These are phyloP conservation scores for Sander lucioperca DNA, from an alignment of 2,113 vertebrate genomes.

Conservation along the genomic window DNA sequence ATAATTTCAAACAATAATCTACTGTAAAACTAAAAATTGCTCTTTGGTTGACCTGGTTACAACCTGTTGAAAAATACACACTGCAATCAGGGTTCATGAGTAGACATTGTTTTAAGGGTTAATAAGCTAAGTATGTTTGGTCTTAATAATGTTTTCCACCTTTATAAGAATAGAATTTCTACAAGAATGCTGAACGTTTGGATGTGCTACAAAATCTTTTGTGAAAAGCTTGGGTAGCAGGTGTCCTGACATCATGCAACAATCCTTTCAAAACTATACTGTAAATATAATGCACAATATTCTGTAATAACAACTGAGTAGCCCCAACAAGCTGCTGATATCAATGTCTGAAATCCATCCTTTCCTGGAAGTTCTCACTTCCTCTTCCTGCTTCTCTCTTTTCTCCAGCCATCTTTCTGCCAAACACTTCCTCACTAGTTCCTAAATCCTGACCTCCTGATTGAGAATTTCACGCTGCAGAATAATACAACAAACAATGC, in stretches of 20 bases:
- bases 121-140: too few relatives aligned
- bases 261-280: neutral
- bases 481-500: slow-evolving; percentile 61
- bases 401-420: slow-evolving; percentile 23
- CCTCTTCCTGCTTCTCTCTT: slow-evolving; percentile 3
- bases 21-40: too few relatives aligned
- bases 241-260: neutral
- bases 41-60: too few relatives aligned
- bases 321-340: neutral
- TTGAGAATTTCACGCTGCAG: slow-evolving; percentile 68
- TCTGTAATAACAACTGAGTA: neutral
- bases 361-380: neutral
- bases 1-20: neutral
- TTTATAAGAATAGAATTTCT: too few relatives aligned
- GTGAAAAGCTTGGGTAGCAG: neutral
- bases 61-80: too few relatives aligned
- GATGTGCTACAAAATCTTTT: neutral
- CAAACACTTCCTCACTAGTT: slow-evolving; percentile 38
- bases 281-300: neutral
- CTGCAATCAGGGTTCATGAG: too few relatives aligned
- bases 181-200: too few relatives aligned
- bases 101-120: too few relatives aligned
- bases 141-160: too few relatives aligned
- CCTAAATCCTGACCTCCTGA: slow-evolving; percentile 43
- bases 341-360: neutral